Evolutionary conservation across 1,140 invertebrate species (phyloP).

Genomic region (Brachionus paranguensis): DNA sequence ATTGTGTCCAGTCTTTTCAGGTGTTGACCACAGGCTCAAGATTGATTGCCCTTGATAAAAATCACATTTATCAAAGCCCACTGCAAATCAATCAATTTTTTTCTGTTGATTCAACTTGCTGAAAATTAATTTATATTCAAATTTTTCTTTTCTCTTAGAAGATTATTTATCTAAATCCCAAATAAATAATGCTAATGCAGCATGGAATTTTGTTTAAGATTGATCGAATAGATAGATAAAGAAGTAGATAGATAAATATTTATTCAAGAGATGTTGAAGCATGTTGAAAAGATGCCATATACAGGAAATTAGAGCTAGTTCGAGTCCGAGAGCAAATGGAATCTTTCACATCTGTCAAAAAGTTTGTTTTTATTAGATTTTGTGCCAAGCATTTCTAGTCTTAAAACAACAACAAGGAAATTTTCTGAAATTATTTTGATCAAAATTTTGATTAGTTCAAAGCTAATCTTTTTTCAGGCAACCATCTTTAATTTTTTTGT

Average conservation of each 20-base stretch:
- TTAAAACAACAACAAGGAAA: too few relatives aligned
- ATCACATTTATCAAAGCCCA: background rate
- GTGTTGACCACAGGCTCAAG: background rate
- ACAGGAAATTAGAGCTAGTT: background rate
- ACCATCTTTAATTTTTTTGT: too few relatives aligned
- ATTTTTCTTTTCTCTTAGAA: background rate
- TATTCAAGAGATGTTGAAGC: background rate
- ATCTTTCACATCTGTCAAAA: background rate
- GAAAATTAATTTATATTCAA: slow-evolving; percentile 26
- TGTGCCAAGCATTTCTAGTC: background rate
- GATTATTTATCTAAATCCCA: background rate
- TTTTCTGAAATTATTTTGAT: too few relatives aligned
- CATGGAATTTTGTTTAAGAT: background rate
- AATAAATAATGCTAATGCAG: slow-evolving; percentile 12
- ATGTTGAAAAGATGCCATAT: background rate
- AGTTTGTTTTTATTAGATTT: background rate
- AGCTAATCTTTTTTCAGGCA: too few relatives aligned
- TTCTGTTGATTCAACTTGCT: background rate
- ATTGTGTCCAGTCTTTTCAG: background rate
- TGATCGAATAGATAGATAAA: slow-evolving; percentile 1
- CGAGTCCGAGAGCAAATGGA: background rate
- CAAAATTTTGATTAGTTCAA: too few relatives aligned
- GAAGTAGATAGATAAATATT: background rate
- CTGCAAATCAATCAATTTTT: background rate
- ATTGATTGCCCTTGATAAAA: background rate